Evolutionary conservation across 2,797 vertebrate species (phyloP).

Genomic region (Scarus forsteni): DNA sequence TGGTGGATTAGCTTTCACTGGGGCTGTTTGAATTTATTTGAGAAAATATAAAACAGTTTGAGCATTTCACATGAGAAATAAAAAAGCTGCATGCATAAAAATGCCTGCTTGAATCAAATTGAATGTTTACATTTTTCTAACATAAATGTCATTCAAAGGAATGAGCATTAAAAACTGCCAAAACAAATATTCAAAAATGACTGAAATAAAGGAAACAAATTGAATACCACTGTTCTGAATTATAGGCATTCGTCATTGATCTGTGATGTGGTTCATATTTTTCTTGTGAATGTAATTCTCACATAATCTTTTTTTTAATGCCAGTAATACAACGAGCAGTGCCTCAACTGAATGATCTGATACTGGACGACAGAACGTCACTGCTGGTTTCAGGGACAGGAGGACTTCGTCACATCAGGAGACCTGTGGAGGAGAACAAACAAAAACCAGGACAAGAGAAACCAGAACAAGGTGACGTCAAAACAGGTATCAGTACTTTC

Average conservation of each 20-base stretch:
- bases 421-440: conserved; percentile 42
- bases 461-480: too few species aligned
- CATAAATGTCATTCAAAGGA: too few species aligned
- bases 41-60: too few species aligned
- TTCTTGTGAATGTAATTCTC: not conserved
- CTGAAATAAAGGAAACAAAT: not conserved
- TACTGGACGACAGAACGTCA: not conserved
- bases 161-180: too few species aligned
- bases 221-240: too few species aligned
- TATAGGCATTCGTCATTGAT: not conserved
- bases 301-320: not conserved
- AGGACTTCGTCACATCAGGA: conserved; percentile 41
- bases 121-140: not conserved
- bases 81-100: not conserved
- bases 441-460: not conserved
- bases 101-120: not conserved
- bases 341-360: too few species aligned
- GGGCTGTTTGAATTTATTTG: too few species aligned
- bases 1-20: too few species aligned
- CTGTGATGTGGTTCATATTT: not conserved
- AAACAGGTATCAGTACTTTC: too few species aligned
- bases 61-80: too few species aligned
- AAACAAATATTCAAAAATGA: not conserved
- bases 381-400: not conserved
- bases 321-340: not conserved